These are phyloP conservation scores for Phymorhynchus buccinoides DNA, from an alignment of 1,140 invertebrate genomes.

Conservation along the genomic window DNA sequence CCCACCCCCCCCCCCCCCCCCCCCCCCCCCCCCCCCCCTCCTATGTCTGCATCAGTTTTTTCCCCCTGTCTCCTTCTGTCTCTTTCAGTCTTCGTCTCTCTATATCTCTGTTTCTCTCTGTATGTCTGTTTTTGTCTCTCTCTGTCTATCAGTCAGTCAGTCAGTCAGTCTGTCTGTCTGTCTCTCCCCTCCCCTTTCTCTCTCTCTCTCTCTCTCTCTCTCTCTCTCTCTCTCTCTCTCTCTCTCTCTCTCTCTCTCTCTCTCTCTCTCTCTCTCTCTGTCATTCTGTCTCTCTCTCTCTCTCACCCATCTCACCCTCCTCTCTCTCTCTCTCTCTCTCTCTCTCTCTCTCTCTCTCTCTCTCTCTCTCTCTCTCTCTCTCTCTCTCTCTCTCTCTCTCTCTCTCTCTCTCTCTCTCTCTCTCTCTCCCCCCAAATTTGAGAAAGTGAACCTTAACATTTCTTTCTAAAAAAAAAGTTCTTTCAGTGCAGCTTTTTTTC, in stretches of 20 bases:
- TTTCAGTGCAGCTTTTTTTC: background rate
- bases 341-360: background rate
- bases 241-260: too few species aligned
- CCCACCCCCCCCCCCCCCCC: too few species aligned
- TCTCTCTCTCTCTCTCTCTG: background rate
- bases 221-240: background rate
- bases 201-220: background rate
- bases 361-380: too few species aligned
- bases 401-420: constrained; percentile 13
- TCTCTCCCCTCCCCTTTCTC: background rate
- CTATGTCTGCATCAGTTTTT: too few species aligned
- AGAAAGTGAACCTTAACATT: too few species aligned
- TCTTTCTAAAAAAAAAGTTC: background rate
- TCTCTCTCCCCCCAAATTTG: background rate
- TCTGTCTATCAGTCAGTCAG: background rate
- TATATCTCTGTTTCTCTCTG: background rate
- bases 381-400: too few species aligned
- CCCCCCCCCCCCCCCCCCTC: background rate
- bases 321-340: background rate
- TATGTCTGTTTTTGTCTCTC: background rate
- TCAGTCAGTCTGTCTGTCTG: constrained; percentile 9
- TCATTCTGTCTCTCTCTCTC: background rate
- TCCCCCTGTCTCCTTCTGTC: background rate
- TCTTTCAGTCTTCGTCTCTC: too few species aligned
- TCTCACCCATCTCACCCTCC: background rate